These are phyloP conservation scores for Thomomys bottae DNA, from an alignment of 2,113 vertebrate species.

Conservation along the genomic window DNA sequence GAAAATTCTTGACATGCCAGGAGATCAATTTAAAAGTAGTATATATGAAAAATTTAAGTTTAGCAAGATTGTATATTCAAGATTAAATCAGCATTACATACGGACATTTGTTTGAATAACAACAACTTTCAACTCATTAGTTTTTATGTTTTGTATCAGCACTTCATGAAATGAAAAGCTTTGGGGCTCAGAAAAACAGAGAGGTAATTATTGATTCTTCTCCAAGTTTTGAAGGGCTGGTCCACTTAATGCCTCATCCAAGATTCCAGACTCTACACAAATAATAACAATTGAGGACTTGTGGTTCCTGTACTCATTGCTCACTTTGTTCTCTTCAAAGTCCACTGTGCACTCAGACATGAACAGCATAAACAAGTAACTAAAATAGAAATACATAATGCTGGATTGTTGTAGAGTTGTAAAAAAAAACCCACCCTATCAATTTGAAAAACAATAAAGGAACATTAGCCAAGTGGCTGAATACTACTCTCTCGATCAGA, in stretches of 20 bases:
- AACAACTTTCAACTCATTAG: constrained; percentile 13
- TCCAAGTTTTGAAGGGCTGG: neutral
- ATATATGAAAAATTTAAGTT: constrained; percentile 51
- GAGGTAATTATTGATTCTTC: neutral
- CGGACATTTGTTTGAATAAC: constrained; percentile 40
- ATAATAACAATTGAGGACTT: neutral
- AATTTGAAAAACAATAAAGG: neutral
- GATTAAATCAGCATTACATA: constrained; percentile 50
- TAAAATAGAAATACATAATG: neutral
- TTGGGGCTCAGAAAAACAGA: neutral
- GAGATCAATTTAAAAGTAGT: constrained; percentile 63
- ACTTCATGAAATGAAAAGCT: constrained; percentile 33
- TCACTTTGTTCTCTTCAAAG: constrained; percentile 1
- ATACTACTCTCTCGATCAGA: neutral
- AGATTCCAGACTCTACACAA: neutral
- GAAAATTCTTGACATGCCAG: constrained; percentile 67
- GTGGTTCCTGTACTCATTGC: neutral
- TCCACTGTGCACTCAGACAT: neutral
- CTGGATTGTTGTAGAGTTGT: neutral
- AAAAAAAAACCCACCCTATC: neutral
- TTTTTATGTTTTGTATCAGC: constrained; percentile 10
- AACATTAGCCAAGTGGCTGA: neutral
- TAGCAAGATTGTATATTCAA: constrained; percentile 49
- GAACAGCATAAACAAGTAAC: neutral
- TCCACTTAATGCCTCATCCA: neutral